phyloP scores from a whole-genome alignment of 2,113 vertebrate genomes.

The Pterocles burchelli region DNA sequence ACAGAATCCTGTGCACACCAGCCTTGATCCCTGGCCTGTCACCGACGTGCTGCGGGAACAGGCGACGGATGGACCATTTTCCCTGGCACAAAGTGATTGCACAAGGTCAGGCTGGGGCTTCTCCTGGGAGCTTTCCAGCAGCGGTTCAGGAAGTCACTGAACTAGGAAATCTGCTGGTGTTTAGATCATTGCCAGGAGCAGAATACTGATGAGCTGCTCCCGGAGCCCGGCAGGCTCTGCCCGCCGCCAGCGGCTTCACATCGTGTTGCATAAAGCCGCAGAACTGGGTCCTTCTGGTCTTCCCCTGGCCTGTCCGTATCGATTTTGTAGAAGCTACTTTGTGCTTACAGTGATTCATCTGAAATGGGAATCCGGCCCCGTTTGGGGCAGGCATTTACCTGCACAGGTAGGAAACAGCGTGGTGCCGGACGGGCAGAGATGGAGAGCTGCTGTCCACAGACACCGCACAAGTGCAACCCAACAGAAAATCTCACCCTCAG shows the following conservation, averaged over 20 bases:
- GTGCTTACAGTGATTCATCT: fast-evolving
- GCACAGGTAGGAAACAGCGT: not conserved
- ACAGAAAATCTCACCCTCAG: not conserved
- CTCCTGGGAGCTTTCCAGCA: not conserved
- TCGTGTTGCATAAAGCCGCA: fast-evolving
- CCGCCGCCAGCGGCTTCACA: not conserved
- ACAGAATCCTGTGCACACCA: fast-evolving
- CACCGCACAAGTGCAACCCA: not conserved
- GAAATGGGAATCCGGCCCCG: not conserved
- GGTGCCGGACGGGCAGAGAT: fast-evolving
- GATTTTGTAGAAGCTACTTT: not conserved
- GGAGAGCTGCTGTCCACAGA: not conserved
- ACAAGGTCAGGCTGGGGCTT: not conserved
- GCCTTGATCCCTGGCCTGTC: not conserved
- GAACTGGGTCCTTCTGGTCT: not conserved
- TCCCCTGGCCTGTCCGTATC: not conserved
- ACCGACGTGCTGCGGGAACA: not conserved
- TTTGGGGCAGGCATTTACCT: not conserved
- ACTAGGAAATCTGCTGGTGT: not conserved
- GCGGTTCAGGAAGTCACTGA: not conserved
- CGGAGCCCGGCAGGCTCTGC: not conserved
- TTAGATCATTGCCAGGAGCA: not conserved
- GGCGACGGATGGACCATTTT: not conserved
- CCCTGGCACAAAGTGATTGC: not conserved
- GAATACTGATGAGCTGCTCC: not conserved